phyloP scores from a whole-genome alignment of 2,797 vertebrate genomes.

The Botia almorhae region DNA sequence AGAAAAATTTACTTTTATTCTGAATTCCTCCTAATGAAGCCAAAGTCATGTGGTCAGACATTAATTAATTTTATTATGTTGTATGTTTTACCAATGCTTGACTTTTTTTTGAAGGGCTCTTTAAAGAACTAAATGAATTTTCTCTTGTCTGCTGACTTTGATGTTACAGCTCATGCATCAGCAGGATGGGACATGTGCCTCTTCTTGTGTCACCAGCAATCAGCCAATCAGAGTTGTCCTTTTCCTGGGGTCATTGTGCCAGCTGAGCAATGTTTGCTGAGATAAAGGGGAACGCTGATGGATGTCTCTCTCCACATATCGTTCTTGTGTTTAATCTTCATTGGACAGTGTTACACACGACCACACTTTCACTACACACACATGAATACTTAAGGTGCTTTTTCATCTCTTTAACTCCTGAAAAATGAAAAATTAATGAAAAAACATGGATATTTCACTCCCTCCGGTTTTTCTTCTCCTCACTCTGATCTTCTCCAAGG shows the following conservation, averaged over 20 bases:
- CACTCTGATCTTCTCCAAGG: slow-evolving; percentile 53
- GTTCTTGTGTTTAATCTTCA: neutral
- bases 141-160: neutral
- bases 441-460: slow-evolving; percentile 52
- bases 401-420: slow-evolving; percentile 41
- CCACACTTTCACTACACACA: slow-evolving; percentile 53
- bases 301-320: neutral
- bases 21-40: neutral
- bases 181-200: neutral
- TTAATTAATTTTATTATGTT: neutral
- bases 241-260: neutral
- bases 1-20: neutral
- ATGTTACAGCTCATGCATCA: neutral
- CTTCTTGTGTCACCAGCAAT: neutral
- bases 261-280: neutral
- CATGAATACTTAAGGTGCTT: slow-evolving; percentile 54
- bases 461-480: slow-evolving; percentile 42
- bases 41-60: neutral
- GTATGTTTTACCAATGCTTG: neutral
- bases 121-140: neutral
- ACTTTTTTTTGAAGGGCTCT: neutral
- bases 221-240: neutral
- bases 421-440: slow-evolving; percentile 12
- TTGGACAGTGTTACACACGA: slow-evolving; percentile 51
- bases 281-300: neutral